phyloP scores from a whole-genome alignment of 2,113 vertebrate genomes.

The Ochotona curzoniae region DNA sequence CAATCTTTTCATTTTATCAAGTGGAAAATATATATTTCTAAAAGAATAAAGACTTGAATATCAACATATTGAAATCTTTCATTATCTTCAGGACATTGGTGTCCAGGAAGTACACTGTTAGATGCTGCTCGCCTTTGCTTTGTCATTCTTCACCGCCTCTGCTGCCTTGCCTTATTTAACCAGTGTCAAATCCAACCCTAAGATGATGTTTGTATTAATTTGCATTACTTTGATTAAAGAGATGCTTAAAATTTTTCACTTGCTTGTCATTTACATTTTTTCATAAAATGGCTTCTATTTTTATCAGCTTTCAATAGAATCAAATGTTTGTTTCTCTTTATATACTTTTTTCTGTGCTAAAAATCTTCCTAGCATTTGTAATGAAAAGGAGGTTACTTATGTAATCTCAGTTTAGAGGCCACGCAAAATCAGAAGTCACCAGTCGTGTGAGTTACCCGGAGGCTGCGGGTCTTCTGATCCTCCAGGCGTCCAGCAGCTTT shows the following conservation, averaged over 20 bases:
- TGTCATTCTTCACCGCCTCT: not conserved
- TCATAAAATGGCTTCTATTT: conserved; percentile 57
- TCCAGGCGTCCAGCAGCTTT: not conserved
- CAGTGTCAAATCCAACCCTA: conserved; percentile 24
- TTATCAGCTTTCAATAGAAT: not conserved
- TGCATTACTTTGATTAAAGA: conserved; percentile 52
- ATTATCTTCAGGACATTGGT: conserved; percentile 34
- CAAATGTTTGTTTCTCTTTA: conserved; percentile 25
- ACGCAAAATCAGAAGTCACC: conserved; percentile 32
- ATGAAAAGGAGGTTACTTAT: not conserved
- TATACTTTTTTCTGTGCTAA: conserved; percentile 29
- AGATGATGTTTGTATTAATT: conserved; percentile 33
- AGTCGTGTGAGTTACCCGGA: not conserved
- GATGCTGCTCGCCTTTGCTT: not conserved
- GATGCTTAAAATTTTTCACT: conserved; percentile 45
- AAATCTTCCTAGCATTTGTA: conserved; percentile 33
- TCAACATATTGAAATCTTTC: not conserved
- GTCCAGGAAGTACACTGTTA: not conserved
- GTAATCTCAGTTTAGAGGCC: conserved; percentile 37
- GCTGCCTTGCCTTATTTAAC: conserved; percentile 19
- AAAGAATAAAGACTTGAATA: conserved; percentile 31
- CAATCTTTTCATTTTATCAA: conserved; percentile 22
- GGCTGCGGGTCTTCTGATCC: not conserved
- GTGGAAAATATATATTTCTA: conserved; percentile 28
- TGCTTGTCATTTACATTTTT: conserved; percentile 28